Evolutionary conservation across 1,140 invertebrate species (phyloP), one percentile per base, ranked within the genome.

Genomic region (Armadillidium nasatum): DNA sequence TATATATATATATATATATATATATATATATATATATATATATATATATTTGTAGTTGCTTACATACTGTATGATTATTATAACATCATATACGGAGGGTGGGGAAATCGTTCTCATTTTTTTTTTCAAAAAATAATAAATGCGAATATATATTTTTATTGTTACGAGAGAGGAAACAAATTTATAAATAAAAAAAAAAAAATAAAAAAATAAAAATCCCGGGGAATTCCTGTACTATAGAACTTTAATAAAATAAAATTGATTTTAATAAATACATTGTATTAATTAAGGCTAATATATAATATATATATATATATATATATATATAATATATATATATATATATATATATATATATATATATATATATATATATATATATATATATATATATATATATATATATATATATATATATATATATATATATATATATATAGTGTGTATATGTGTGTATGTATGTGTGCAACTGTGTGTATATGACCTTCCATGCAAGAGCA

Each of bases 11-110:
- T 60, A 60, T 60, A n/a, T 60, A 15, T 60, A 60, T 60, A 60
- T 60, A 60, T 50, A 60, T 60, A 60, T 60, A 60, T 60, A 60
- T 60, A 50, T 60, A 60, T 60, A 60, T 60, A 60, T 60, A 60
- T 60, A 60, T 60, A 60, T 60, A 60, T 60, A 60, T 60, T 15
- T 50, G 15, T 50, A 50, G n/a, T n/a, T n/a, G n/a, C n/a, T n/a
- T n/a, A n/a, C n/a, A n/a, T n/a, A n/a, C 15, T 15, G 9, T 50
- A 50, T 15, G 46, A 15, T n/a, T n/a, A 50, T 50, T 10, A 50
- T 10, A 10, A 50, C 15, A 50, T 50, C 9, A 50, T 50, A 10
- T 50, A 50, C 15, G 9, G 46, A 10, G 46, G 46, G 46, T 50
- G 46, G 46, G 9, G 46, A 50, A 50, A 50, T 10, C 15, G 15